phyloP scores from a whole-genome alignment of 2,888 invertebrate species.

The Clivina fossor region DNA sequence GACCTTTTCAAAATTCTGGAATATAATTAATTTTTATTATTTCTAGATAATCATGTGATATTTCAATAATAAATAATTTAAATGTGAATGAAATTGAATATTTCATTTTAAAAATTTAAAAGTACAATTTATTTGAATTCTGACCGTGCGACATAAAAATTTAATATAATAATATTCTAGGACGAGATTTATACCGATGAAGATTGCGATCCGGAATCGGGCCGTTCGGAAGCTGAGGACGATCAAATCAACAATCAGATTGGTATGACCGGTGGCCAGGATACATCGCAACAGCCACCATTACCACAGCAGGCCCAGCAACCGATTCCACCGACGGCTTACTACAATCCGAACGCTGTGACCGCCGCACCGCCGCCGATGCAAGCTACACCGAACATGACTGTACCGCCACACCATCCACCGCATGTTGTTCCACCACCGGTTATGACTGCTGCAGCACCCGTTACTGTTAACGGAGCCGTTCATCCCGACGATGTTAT shows the following conservation, averaged over 20 bases:
- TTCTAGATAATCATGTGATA: too few relatives aligned
- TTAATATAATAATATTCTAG: constrained; percentile 37
- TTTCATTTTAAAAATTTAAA: not conserved
- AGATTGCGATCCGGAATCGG: constrained; percentile 60
- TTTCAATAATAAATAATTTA: too few relatives aligned
- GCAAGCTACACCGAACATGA: constrained; percentile 42
- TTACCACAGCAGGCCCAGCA: constrained; percentile 42
- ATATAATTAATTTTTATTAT: not conserved
- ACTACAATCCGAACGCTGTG: constrained; percentile 45
- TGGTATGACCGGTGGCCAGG: constrained; percentile 36
- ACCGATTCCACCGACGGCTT: constrained; percentile 43
- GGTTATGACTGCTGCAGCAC: constrained; percentile 39
- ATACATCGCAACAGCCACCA: constrained; percentile 28
- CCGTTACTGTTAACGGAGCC: constrained; percentile 50
- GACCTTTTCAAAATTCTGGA: not conserved
- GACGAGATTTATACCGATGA: constrained; percentile 67
- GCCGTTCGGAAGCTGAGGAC: constrained; percentile 68
- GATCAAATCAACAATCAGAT: constrained; percentile 55
- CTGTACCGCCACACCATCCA: constrained; percentile 44
- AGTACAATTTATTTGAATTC: too few relatives aligned
- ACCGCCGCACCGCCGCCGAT: constrained; percentile 43
- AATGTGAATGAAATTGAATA: too few relatives aligned
- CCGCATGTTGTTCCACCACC: constrained; percentile 45
- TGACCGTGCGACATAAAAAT: not conserved
- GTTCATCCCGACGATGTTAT: constrained; percentile 52